Base-by-base conservation (phyloP, 2,888 invertebrate genomes). In the Protonemura montana region DNA sequence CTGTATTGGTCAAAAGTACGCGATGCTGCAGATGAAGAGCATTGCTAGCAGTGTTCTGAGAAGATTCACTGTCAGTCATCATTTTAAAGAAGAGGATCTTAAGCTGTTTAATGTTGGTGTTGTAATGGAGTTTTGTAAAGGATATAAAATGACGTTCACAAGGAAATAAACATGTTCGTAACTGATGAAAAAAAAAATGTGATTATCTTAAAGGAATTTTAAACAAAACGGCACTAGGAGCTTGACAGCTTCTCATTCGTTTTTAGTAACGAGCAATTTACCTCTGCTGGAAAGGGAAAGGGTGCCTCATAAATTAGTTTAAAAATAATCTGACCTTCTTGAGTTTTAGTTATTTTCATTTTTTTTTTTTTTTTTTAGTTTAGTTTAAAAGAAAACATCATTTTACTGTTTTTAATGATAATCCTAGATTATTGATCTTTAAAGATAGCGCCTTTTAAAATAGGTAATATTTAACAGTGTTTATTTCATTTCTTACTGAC, bases 21-120 rank as follows among this genome's bases (percentile, higher is more conserved):
- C 88, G 16, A 85, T 88, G 85, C 86, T 88, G 42, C 88, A 89
- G 85, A 87, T 88, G 85, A 88, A 88, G 78, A 87, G 87, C 10
- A 82, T 88, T 25, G 13, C 88, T 10, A 87, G 88, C 28, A 88
- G 88, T 16, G 26, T 89, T 13, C 27, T 89, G 21, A 76, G 88
- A n/a, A 80, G 59, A 13, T 87, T 84, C 35, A 27, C 27, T 1
- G 59, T 88, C n/a, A 41, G 30, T 2, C 59, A 59, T 59, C 59
- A 21, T 13, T 59, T 59, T 21, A 13, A 10, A 21, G 21, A 59
- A 2, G 59, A 59, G 21, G 59, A 59, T 59, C 59, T 59, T 21
- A 59, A 59, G 59, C 2, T 21, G 13, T 21, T 59, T 3, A 21
- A 59, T 59, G 59, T 59, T 59, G 21, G 59, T 59, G 13, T 21